Conservation (phyloP, 2,797 vertebrate species). For the Acanthornis magna region DNA sequence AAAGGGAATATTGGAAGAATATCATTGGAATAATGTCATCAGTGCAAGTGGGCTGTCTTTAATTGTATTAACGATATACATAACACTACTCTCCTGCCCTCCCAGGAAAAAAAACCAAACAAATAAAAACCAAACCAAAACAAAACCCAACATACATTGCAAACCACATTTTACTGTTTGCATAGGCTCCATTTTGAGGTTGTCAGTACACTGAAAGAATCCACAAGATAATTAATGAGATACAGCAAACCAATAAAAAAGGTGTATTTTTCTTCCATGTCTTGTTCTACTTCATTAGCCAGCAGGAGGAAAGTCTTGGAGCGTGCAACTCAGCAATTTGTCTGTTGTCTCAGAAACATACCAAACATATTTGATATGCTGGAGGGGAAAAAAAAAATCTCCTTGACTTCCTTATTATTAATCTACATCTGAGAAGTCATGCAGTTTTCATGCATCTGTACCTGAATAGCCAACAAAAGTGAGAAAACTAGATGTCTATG, state of each 20-base stretch:
- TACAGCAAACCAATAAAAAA: constrained; percentile 17
- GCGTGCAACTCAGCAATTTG: constrained; percentile 14
- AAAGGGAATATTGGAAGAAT: neutral
- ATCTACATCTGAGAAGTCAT: neutral
- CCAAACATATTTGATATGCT: constrained; percentile 5
- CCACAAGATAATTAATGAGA: constrained; percentile 25
- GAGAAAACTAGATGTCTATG: neutral
- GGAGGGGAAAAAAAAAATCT: neutral
- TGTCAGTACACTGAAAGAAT: constrained; percentile 3
- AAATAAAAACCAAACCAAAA: neutral
- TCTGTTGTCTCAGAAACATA: constrained; percentile 38
- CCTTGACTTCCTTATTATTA: neutral
- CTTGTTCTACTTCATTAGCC: constrained; percentile 48
- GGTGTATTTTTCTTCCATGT: constrained; percentile 22
- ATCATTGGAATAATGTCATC: too few species aligned
- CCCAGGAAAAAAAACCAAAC: too few species aligned
- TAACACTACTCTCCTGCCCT: neutral
- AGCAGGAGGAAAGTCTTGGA: constrained; percentile 24
- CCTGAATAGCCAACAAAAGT: neutral
- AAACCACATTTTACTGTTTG: neutral
- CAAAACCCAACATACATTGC: neutral
- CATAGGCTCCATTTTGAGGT: neutral
- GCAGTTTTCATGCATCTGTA: neutral
- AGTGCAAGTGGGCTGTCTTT: neutral
- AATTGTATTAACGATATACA: neutral